phyloP scores from a whole-genome alignment of 1,140 invertebrate species.

The Drosophila prosaltans region DNA sequence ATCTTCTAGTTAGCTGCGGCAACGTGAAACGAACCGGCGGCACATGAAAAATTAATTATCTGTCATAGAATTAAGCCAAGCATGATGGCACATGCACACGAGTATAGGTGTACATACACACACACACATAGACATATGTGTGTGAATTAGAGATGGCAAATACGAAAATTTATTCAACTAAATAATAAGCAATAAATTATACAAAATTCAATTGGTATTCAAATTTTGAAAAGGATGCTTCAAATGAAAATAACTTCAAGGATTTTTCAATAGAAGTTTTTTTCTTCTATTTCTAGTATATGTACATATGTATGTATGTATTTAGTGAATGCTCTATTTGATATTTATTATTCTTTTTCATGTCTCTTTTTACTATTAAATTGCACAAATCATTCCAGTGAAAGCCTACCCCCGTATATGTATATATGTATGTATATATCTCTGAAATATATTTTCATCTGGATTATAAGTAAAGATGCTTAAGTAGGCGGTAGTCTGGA shows the following conservation, averaged over 20 bases:
- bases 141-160: slow-evolving; percentile 14
- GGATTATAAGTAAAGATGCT: slow-evolving; percentile 19
- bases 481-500: slow-evolving; percentile 17
- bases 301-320: not conserved
- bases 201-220: not conserved
- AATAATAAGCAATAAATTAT: not conserved
- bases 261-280: too few relatives aligned
- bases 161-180: slow-evolving; percentile 6
- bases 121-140: not conserved
- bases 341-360: slow-evolving; percentile 10
- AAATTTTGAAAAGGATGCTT: not conserved
- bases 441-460: slow-evolving; percentile 11
- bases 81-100: slow-evolving; percentile 9
- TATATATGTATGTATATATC: too few relatives aligned
- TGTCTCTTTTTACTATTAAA: slow-evolving; percentile 1
- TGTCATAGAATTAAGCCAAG: slow-evolving; percentile 25
- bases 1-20: not conserved
- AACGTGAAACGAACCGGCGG: slow-evolving; percentile 2
- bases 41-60: slow-evolving; percentile 33
- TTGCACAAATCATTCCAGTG: not conserved
- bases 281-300: not conserved
- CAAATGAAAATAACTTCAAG: not conserved
- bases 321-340: not conserved
- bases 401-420: not conserved
- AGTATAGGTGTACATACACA: not conserved